Conservation (phyloP, 2,888 invertebrate genomes). For the Drosophila melanosoma region DNA sequence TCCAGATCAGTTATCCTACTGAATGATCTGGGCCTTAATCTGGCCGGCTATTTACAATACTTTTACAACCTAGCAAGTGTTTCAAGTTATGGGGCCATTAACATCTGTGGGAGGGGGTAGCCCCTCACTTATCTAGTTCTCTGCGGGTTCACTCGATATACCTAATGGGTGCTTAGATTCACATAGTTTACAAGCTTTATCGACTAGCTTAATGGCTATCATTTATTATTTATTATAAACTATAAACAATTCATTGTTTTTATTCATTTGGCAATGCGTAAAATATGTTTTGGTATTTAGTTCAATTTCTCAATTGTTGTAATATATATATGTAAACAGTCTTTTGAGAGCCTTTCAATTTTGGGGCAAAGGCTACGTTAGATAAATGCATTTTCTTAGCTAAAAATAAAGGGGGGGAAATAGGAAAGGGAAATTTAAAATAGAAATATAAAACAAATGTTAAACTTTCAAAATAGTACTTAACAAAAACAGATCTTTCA, state of each 20-base stretch:
- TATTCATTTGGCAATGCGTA: constrained; percentile 48
- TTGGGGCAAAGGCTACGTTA: constrained; percentile 52
- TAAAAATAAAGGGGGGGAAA: neutral
- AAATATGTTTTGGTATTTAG: constrained; percentile 46
- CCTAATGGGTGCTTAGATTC: constrained; percentile 75
- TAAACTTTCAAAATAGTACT: neutral
- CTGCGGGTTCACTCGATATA: constrained; percentile 71
- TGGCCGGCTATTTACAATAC: constrained; percentile 67
- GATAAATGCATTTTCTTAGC: constrained; percentile 64
- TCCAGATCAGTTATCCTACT: constrained; percentile 1
- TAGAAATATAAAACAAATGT: neutral
- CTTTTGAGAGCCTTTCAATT: constrained; percentile 69
- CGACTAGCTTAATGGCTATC: constrained; percentile 41
- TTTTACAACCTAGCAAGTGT: constrained; percentile 81
- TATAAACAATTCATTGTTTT: constrained; percentile 49
- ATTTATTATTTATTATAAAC: constrained; percentile 19
- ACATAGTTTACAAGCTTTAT: constrained; percentile 63
- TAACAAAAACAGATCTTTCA: neutral
- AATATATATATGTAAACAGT: constrained; percentile 69
- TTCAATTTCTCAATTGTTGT: constrained; percentile 19
- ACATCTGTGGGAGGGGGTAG: constrained; percentile 33
- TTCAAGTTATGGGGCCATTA: constrained; percentile 42
- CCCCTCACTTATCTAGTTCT: constrained; percentile 39
- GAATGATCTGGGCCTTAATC: constrained; percentile 19
- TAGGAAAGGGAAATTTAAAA: neutral